These are phyloP conservation scores for Champsocephalus esox DNA, from an alignment of 2,797 vertebrate genomes.

Conservation along the genomic window DNA sequence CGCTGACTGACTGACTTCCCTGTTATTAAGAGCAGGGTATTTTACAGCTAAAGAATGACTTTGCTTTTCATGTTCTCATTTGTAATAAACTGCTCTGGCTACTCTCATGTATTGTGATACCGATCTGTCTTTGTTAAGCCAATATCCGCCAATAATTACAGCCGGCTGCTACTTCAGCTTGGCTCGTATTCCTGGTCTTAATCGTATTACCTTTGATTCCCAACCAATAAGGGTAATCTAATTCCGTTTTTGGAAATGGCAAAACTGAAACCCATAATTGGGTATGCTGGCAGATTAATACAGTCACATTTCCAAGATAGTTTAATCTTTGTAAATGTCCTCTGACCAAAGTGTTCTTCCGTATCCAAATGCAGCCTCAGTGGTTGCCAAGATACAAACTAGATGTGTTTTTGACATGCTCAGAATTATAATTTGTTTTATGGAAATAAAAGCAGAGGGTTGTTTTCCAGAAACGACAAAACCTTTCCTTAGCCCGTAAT, in stretches of 20 bases:
- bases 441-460: conserved; percentile 4
- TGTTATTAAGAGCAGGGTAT: not conserved
- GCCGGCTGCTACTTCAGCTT: not conserved
- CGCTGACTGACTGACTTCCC: no score
- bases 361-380: not conserved
- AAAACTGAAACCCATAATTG: conserved; percentile 15
- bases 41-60: not conserved
- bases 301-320: conserved; percentile 2
- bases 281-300: conserved; percentile 18
- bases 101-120: conserved; percentile 9
- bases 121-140: conserved; percentile 50
- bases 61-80: conserved; percentile 3
- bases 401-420: conserved; percentile 7
- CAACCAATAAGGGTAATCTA: conserved; percentile 52
- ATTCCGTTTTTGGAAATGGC: conserved; percentile 47
- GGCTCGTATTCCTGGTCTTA: conserved; percentile 35
- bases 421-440: not conserved
- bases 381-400: conserved; percentile 7
- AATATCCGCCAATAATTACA: conserved; percentile 14
- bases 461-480: not conserved
- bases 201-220: conserved; percentile 60
- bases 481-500: no score
- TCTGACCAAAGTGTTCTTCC: not conserved
- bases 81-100: conserved; percentile 4
- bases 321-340: conserved; percentile 11